phyloP scores from a whole-genome alignment of 2,113 vertebrate genomes.

The Noturus placidus region DNA sequence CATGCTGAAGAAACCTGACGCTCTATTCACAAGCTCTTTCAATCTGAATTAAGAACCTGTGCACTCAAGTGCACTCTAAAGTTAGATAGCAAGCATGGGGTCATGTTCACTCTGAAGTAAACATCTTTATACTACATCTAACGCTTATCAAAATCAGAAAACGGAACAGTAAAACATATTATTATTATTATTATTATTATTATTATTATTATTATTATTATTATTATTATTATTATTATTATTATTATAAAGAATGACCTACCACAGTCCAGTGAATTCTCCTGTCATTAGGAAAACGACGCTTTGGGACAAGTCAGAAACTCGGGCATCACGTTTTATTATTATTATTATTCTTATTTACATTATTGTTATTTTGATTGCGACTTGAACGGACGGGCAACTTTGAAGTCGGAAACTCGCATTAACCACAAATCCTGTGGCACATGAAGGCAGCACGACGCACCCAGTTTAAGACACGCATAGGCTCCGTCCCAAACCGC shows the following conservation, averaged over 20 bases:
- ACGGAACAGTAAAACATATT: neutral
- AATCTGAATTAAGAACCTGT: neutral
- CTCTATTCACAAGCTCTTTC: neutral
- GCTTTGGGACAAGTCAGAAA: neutral
- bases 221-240: neutral
- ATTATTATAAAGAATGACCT: neutral
- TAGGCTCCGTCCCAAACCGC: conserved; percentile 21
- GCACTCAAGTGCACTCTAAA: neutral
- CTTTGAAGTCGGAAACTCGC: neutral
- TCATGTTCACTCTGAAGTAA: neutral
- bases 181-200: neutral
- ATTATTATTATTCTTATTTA: neutral
- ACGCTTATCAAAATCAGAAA: neutral
- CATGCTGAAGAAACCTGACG: neutral
- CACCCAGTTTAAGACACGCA: neutral
- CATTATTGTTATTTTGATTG: no score
- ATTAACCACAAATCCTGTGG: neutral
- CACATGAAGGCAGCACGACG: conserved; percentile 3
- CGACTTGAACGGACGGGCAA: neutral
- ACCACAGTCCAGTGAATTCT: neutral
- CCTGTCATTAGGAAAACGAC: neutral
- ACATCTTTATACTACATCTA: neutral
- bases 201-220: neutral
- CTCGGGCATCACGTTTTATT: neutral
- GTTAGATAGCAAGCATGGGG: neutral